Evolutionary conservation across 1,140 invertebrate genomes (phyloP).

Genomic region (Orius laevigatus): DNA sequence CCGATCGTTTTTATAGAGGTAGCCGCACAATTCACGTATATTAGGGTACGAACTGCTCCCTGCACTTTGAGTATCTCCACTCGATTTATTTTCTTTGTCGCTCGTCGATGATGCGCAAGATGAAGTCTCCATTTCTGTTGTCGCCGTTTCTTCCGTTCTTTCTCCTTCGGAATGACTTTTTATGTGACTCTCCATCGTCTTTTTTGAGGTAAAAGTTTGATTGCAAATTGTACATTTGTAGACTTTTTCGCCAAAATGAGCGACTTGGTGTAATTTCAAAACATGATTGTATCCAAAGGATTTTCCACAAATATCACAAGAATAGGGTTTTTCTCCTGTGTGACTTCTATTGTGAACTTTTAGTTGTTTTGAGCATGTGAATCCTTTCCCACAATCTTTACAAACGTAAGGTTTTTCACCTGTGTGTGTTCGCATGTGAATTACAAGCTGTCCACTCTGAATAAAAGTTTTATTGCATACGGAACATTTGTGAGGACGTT

Average conservation of each 20-base stretch:
- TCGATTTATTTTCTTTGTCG: slow-evolving; percentile 29
- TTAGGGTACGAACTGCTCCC: slow-evolving; percentile 14
- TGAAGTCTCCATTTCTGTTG: slow-evolving; percentile 23
- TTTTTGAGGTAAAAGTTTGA: slow-evolving; percentile 75
- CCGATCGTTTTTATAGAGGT: slow-evolving; percentile 12
- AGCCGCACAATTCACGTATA: slow-evolving; percentile 15
- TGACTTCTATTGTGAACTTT: slow-evolving; percentile 75
- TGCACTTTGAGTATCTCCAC: background rate
- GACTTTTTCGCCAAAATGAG: slow-evolving; percentile 78
- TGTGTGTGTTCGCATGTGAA: slow-evolving; percentile 74
- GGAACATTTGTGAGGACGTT: slow-evolving; percentile 84
- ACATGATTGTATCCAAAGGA: slow-evolving; percentile 79
- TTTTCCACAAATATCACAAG: slow-evolving; percentile 61
- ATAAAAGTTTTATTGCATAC: slow-evolving; percentile 84
- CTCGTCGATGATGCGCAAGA: slow-evolving; percentile 26
- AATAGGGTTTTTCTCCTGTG: slow-evolving; percentile 62
- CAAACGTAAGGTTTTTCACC: slow-evolving; percentile 85
- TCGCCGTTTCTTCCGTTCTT: slow-evolving; percentile 21
- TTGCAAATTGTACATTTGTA: slow-evolving; percentile 84
- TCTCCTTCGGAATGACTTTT: slow-evolving; percentile 61
- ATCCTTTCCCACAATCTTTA: slow-evolving; percentile 67
- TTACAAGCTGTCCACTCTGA: slow-evolving; percentile 70
- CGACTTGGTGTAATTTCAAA: slow-evolving; percentile 72
- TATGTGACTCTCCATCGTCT: slow-evolving; percentile 75
- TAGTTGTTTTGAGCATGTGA: slow-evolving; percentile 77